These are phyloP conservation scores for Cichladusa arquata DNA, from an alignment of 2,113 vertebrate genomes.

Conservation along the genomic window DNA sequence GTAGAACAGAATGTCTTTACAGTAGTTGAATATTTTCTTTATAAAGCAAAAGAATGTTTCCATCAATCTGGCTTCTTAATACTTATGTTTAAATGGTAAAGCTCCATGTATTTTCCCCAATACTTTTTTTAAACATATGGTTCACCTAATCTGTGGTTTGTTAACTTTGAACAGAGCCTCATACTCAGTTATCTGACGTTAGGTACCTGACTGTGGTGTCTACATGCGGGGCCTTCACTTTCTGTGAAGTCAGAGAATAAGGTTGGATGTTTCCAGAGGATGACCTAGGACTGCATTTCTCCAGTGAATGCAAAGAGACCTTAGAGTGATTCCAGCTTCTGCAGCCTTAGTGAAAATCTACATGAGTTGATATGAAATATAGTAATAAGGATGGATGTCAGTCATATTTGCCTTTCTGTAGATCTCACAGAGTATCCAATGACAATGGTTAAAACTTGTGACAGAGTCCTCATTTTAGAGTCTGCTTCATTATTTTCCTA, in stretches of 20 bases:
- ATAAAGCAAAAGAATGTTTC: not conserved
- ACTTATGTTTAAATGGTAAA: not conserved
- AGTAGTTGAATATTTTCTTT: not conserved
- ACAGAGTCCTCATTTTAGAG: not conserved
- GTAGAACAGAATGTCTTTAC: not conserved
- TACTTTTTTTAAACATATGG: not conserved
- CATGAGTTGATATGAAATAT: not conserved
- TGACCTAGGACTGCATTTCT: not conserved
- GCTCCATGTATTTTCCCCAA: not conserved
- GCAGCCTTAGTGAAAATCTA: not conserved
- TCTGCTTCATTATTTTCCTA: not conserved
- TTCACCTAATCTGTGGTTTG: not conserved
- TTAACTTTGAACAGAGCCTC: not conserved
- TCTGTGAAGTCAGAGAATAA: not conserved
- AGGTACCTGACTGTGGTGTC: not conserved
- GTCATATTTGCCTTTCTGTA: not conserved
- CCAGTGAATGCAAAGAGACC: not conserved
- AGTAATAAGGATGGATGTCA: not conserved
- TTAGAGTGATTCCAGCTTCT: not conserved
- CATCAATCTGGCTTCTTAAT: not conserved
- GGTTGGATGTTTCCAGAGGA: not conserved
- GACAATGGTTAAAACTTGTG: not conserved
- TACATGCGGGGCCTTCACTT: fast-evolving
- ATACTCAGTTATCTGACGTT: not conserved
- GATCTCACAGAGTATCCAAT: not conserved